Evolutionary conservation across 2,888 invertebrate genomes (phyloP).

Genomic region (Silvanus unidentatus): DNA sequence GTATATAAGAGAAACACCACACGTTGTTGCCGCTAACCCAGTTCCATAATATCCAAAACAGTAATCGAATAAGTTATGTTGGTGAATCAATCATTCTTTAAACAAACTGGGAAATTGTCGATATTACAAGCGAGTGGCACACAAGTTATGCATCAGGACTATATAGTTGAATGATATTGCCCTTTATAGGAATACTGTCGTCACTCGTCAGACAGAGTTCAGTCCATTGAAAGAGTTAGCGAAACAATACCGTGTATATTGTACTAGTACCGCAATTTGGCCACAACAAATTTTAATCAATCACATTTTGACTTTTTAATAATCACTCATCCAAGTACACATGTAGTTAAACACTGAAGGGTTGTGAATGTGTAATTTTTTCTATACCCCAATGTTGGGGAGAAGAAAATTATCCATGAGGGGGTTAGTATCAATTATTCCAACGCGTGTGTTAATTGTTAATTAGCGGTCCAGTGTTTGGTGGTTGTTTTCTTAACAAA

Average conservation of each 20-base stretch:
- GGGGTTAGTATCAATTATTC: constrained; percentile 24
- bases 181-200: too few relatives aligned
- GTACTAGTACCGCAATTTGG: constrained; percentile 27
- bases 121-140: too few relatives aligned
- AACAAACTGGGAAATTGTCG: too few relatives aligned
- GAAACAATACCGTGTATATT: constrained; percentile 24
- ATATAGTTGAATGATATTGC: too few relatives aligned
- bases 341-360: constrained; percentile 6
- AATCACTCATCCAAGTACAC: constrained; percentile 18
- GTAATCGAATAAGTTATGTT: too few relatives aligned
- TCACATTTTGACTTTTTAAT: constrained; percentile 31
- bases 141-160: too few relatives aligned
- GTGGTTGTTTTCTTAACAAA: constrained; percentile 5
- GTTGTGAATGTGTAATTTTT: constrained; percentile 18
- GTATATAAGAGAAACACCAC: too few relatives aligned
- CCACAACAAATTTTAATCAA: constrained; percentile 34
- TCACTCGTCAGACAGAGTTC: too few relatives aligned
- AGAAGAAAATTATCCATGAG: not conserved
- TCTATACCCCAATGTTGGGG: too few relatives aligned
- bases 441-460: not conserved
- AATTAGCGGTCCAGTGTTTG: constrained; percentile 15
- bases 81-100: constrained; percentile 23
- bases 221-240: constrained; percentile 23
- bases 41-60: constrained; percentile 10
- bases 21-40: constrained; percentile 19